Base-by-base conservation (phyloP, 1,140 invertebrate genomes). In the Schlechtendalia chinensis region DNA sequence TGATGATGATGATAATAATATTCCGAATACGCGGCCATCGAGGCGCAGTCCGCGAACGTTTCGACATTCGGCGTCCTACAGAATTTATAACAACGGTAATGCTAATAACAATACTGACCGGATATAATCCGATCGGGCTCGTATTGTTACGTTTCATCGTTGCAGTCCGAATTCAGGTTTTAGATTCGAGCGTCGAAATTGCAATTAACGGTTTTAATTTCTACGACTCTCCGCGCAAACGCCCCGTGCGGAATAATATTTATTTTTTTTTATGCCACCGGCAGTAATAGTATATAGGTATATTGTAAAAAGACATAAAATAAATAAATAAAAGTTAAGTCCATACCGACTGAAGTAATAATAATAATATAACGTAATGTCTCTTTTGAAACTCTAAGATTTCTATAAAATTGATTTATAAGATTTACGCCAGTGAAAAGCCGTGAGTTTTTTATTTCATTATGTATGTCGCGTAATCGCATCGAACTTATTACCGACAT, bases 261-360 rank as follows among this genome's bases (percentile, higher is more conserved):
- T n/a, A n/a, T n/a, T n/a, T 29, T 54, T 72, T 72, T 72, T 72
- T 72, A 54, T 50, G 45, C 39, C 47, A 69, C n/a, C 63, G 65
- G 65, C 45, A 47, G 65, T 67, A 32, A n/a, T n/a, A 27, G 65
- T 67, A 67, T 67, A 47, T 61, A 27, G 8, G 45, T 27, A 17
- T 53, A 27, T 24, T 14, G 47, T 69, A 71, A 54, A 47, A 53
- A 54, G 24, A 29, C 50, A 54, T 72, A 54, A 72, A 71, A 53
- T 17, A 27, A 17, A n/a, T 39, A 39, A 39, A 39, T 39, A 72
- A 54, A 29, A 29, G 69, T 27, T 54, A 72, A 72, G 24, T n/a
- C 11, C 24, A 17, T 24, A 53, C 67, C 16, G 45, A 69, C 61
- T 39, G 32, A 3, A 39, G 32, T 39, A 39, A 39, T 63, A 67